Evolutionary conservation across 2,113 vertebrate genomes (phyloP).

Genomic region (Melanotaenia duboulayi): DNA sequence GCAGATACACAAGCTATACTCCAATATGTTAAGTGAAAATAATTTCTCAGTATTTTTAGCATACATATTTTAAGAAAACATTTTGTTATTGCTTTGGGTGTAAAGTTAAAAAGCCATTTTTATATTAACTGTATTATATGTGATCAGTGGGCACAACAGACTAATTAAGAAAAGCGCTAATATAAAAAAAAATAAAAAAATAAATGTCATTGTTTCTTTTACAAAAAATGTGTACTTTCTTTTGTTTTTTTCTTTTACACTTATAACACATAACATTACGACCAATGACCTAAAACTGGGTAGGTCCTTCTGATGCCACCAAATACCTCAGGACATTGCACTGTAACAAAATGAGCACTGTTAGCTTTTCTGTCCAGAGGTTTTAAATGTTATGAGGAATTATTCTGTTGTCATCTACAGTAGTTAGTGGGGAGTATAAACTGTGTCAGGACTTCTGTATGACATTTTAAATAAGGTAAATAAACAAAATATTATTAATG

Average conservation of each 20-base stretch:
- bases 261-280: not conserved
- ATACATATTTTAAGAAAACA: slow-evolving; percentile 82
- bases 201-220: slow-evolving; percentile 85
- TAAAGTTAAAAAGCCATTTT: slow-evolving; percentile 87
- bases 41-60: slow-evolving; percentile 83
- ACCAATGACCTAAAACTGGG: too few relatives aligned
- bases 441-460: slow-evolving; percentile 30
- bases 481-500: slow-evolving; percentile 23
- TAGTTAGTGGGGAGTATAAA: not conserved
- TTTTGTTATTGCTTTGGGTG: slow-evolving; percentile 86
- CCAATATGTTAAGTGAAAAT: slow-evolving; percentile 79
- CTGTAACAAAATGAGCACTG: too few relatives aligned
- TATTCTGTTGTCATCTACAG: not conserved
- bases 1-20: slow-evolving; percentile 78
- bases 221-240: slow-evolving; percentile 67
- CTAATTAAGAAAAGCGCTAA: slow-evolving; percentile 81
- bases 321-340: too few relatives aligned
- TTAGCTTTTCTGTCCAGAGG: too few relatives aligned
- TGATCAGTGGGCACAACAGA: slow-evolving; percentile 84
- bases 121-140: slow-evolving; percentile 86
- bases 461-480: slow-evolving; percentile 18
- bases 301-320: too few relatives aligned
- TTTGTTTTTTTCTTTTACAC: slow-evolving; percentile 14
- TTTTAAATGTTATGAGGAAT: not conserved
- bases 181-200: slow-evolving; percentile 77